Percentiles rank a stretch among this genome's conserved stretches.
Evolutionary conservation across 2,888 invertebrate species (phyloP).

Genomic region (Melikaiella ostensackeni): DNA sequence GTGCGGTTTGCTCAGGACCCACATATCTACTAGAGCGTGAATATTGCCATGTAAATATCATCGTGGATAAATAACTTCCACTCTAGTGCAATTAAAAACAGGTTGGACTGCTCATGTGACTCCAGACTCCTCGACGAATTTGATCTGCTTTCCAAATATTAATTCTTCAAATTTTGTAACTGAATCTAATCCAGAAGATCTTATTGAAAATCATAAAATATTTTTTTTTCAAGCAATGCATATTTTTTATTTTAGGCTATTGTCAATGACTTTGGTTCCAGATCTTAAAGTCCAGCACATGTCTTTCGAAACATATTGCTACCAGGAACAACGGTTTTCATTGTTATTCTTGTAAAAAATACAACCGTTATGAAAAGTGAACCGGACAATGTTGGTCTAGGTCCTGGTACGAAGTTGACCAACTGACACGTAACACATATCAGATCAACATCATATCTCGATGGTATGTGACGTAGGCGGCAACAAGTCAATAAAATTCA

Average conservation of each 20-base stretch:
- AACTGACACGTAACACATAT: too few species aligned
- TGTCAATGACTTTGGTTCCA: not conserved
- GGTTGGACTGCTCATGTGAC: constrained; percentile 8
- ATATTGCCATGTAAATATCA: constrained; percentile 38
- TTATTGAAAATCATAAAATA: not conserved
- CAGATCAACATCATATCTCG: constrained; percentile 8
- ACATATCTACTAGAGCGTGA: constrained; percentile 46
- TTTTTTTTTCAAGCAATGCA: not conserved
- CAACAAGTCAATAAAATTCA: not conserved
- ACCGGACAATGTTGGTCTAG: constrained; percentile 20
- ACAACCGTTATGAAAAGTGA: not conserved
- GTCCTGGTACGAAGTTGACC: not conserved
- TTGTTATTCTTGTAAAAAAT: not conserved
- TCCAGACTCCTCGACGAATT: not conserved
- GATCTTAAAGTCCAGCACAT: not conserved
- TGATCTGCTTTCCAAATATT: not conserved
- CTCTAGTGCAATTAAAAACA: constrained; percentile 24
- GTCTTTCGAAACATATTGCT: not conserved
- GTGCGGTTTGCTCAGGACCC: constrained; percentile 34
- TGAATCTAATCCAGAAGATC: not conserved
- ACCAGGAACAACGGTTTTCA: not conserved
- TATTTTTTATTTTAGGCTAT: not conserved
- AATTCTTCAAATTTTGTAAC: not conserved
- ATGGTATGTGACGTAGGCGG: constrained; percentile 2
- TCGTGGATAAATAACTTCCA: constrained; percentile 37